Conservation (phyloP, 2,113 vertebrate genomes). For the Cromileptes altivelis region DNA sequence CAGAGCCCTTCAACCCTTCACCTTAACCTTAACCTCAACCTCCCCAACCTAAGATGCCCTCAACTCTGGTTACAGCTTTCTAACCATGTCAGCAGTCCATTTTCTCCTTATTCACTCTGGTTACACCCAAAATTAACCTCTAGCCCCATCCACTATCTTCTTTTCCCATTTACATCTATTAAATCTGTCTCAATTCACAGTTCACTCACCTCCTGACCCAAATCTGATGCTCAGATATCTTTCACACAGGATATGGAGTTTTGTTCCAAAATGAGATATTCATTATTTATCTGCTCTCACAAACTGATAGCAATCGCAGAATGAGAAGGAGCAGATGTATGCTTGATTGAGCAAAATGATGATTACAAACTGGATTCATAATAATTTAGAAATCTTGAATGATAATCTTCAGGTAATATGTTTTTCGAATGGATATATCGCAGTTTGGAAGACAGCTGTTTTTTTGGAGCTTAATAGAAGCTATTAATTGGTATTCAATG, state of each 20-base stretch:
- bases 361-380: constrained; percentile 24
- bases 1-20: constrained; percentile 37
- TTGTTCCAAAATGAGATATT: constrained; percentile 26
- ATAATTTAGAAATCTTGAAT: constrained; percentile 4
- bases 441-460: constrained; percentile 18
- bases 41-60: constrained; percentile 14
- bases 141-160: background rate
- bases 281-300: constrained; percentile 6
- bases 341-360: constrained; percentile 16
- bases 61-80: constrained; percentile 57
- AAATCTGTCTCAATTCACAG: constrained; percentile 19
- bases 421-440: background rate
- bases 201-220: constrained; percentile 48
- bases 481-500: constrained; percentile 39
- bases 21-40: constrained; percentile 20
- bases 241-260: constrained; percentile 31
- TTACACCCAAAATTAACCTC: constrained; percentile 59
- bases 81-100: background rate
- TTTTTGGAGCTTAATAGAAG: constrained; percentile 22
- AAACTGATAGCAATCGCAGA: constrained; percentile 25
- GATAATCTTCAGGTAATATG: constrained; percentile 20
- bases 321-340: background rate
- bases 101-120: constrained; percentile 25
- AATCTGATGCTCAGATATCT: constrained; percentile 33
- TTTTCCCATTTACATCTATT: constrained; percentile 23